Percentiles rank a stretch among this genome's conserved stretches.
These are phyloP conservation scores for Brachyptera putata DNA, from an alignment of 2,888 invertebrate genomes.

Conservation along the genomic window DNA sequence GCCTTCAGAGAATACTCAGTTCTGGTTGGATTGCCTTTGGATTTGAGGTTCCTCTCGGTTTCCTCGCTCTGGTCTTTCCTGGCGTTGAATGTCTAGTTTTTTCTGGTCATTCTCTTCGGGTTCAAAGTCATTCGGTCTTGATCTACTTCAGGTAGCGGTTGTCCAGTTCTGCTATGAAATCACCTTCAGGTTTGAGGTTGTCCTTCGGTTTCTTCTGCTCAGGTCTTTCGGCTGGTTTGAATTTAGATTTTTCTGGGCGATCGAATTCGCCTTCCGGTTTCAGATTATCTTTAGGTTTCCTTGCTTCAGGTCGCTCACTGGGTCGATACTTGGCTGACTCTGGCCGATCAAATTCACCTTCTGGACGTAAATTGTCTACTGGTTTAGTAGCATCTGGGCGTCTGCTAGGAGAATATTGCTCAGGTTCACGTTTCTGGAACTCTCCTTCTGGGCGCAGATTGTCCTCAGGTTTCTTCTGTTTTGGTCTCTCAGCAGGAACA, in stretches of 20 bases:
- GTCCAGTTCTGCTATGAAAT: too few species aligned
- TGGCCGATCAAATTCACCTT: slow-evolving; percentile 41
- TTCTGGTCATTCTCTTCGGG: too few species aligned
- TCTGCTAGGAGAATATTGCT: slow-evolving; percentile 53
- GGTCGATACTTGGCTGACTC: slow-evolving; percentile 39
- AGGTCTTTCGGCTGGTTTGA: slow-evolving; percentile 31
- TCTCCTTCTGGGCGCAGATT: slow-evolving; percentile 49
- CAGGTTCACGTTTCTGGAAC: slow-evolving; percentile 43
- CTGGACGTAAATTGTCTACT: slow-evolving; percentile 44
- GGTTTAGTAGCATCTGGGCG: slow-evolving; percentile 56
- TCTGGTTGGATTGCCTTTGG: too few species aligned
- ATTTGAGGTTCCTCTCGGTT: too few species aligned
- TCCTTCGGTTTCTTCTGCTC: slow-evolving; percentile 40
- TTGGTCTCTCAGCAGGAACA: slow-evolving; percentile 26
- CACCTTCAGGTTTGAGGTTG: slow-evolving; percentile 49
- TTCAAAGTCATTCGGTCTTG: too few species aligned
- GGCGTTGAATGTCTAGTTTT: too few species aligned
- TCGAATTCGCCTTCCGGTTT: slow-evolving; percentile 55
- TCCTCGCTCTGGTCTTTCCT: too few species aligned
- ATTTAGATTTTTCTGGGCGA: slow-evolving; percentile 33
- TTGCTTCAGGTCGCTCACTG: slow-evolving; percentile 40
- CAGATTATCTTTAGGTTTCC: slow-evolving; percentile 49
- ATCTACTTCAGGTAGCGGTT: too few species aligned
- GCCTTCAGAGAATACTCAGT: too few species aligned
- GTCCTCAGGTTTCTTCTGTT: slow-evolving; percentile 32